Percentiles rank a stretch among this genome's conserved stretches.
Conservation (phyloP, 2,797 vertebrate species). For the Falco concolor region DNA sequence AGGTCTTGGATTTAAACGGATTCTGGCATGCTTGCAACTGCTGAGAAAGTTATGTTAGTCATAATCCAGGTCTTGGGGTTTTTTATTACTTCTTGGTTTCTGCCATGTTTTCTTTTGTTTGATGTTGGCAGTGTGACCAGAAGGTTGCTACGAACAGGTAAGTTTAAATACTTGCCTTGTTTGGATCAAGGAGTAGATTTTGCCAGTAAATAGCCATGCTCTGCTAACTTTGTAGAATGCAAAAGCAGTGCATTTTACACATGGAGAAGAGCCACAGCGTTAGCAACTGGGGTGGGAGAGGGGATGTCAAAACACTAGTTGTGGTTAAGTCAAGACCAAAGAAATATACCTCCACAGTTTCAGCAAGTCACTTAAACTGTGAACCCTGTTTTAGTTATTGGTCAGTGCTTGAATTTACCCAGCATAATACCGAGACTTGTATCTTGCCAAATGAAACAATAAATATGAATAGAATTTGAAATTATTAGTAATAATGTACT, state of each 20-base stretch:
- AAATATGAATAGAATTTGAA: neutral
- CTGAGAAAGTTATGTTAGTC: neutral
- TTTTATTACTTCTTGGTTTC: neutral
- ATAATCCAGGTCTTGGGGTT: too few relatives aligned
- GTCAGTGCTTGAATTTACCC: neutral
- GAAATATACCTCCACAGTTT: accelerated
- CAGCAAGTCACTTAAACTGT: neutral
- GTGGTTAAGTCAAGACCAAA: neutral
- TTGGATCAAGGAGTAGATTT: neutral
- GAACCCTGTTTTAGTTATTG: neutral
- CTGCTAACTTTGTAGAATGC: neutral
- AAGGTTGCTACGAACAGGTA: neutral
- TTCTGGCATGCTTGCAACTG: neutral
- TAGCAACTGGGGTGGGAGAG: neutral
- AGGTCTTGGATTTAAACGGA: neutral
- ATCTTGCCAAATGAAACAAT: neutral
- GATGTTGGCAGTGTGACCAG: neutral
- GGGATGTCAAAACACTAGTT: neutral
- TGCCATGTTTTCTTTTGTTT: neutral
- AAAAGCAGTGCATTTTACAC: neutral
- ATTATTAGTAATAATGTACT: neutral
- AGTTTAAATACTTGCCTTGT: neutral
- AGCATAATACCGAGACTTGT: neutral
- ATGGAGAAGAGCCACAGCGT: neutral
- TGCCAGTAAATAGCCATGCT: neutral